Base-by-base conservation (phyloP, 2,797 vertebrate genomes). In the Peromyscus aztecus region DNA sequence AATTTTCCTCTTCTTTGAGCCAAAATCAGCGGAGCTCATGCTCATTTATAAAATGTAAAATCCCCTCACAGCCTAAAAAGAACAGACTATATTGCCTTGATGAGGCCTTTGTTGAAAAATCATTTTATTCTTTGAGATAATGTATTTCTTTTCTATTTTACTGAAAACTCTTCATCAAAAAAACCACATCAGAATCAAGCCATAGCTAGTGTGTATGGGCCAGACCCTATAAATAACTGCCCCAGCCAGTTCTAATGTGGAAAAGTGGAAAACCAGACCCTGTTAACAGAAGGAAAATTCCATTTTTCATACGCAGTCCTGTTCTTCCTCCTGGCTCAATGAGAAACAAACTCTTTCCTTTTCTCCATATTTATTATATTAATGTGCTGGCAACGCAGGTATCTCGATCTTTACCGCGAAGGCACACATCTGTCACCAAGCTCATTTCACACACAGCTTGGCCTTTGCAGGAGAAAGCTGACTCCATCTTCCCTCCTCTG, bases 181-280 rank as follows among this genome's bases (percentile, higher is more conserved):
- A 82, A 87, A 96, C 84, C 84, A 34, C 69, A 96, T 82, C 86
- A 80, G 94, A 93, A 94, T 94, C 80, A 90, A 77, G 59, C 91
- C 90, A 94, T 73, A 88, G 43, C 49, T 78, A 75, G 49, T 65
- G n/a, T 88, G 57, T 88, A 52, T 95, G 86, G 43, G 43, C 83
- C 24, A 89, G 83, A 17, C 1, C 87, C 90, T 91, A 92, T 94
- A 93, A 97, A 97, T 97, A 96, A 96, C 75, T 75, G 43, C 73
- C 61, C 85, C 92, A 96, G 84, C 55, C 92, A 92, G 10, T 90
- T 73, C 69, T 94, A 95, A 96, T 97, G 89, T 96, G 96, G 96
- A 97, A 96, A 97, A 98, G 94, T 93, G 67, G 80, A 93, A 98
- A 97, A 95, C 67, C 76, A 90, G 91, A 73, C 82, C 67, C 71